Percentiles rank a stretch among this genome's conserved stretches.
phyloP scores from a whole-genome alignment of 2,113 vertebrate species.

The Cochlearius cochlearius region DNA sequence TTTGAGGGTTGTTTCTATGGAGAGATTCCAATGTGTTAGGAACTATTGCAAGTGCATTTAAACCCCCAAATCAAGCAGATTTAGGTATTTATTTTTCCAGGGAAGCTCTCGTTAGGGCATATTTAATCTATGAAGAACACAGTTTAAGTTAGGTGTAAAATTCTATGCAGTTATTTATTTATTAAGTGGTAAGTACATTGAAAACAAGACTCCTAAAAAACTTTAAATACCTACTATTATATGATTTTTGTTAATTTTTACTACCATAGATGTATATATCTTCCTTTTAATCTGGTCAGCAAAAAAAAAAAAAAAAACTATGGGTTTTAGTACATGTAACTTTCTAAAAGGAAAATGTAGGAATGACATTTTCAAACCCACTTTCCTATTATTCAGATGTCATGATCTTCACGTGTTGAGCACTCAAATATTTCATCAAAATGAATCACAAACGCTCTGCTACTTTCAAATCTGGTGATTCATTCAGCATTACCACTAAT shows the following conservation, averaged over 20 bases:
- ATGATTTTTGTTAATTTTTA: neutral
- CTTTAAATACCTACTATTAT: neutral
- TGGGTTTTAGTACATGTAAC: neutral
- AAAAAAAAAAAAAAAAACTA: neutral
- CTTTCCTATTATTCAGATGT: neutral
- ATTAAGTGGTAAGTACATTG: neutral
- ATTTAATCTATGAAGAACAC: neutral
- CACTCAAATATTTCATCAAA: neutral
- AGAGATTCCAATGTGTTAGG: neutral
- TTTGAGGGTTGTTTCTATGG: neutral
- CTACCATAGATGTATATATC: neutral
- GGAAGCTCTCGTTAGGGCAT: neutral
- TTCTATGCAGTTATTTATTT: too few relatives aligned
- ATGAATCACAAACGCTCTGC: neutral
- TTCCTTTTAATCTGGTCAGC: neutral
- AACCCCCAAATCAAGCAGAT: neutral
- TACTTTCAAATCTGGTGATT: neutral
- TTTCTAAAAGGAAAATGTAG: neutral
- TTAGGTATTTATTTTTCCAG: neutral
- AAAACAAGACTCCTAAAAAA: neutral
- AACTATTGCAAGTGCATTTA: neutral
- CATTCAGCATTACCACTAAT: neutral
- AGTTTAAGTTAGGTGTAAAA: neutral
- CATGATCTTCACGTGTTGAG: neutral
- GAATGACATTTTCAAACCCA: neutral